Percentiles rank a stretch among this genome's conserved stretches.
phyloP scores from a whole-genome alignment of 2,888 invertebrate species.

The Eupelmus urozonus region DNA sequence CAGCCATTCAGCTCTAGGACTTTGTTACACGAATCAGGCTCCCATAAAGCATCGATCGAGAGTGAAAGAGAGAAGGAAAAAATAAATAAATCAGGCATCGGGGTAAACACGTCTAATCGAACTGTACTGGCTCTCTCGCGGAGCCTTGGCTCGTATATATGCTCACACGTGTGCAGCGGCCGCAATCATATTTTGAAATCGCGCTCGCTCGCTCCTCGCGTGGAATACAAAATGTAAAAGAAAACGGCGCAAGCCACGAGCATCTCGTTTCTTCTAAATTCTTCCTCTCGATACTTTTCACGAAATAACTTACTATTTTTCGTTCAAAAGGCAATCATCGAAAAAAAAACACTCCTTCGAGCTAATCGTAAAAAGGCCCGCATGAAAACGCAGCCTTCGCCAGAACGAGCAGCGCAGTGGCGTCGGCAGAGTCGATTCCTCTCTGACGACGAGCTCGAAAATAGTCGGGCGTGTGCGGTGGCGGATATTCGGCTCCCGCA shows the following conservation, averaged over 20 bases:
- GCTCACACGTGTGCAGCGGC: conserved; percentile 22
- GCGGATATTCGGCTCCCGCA: conserved; percentile 19
- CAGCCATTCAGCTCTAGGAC: too few relatives aligned
- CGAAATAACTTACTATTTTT: too few relatives aligned
- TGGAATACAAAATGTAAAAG: conserved; percentile 42
- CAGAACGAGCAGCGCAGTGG: too few relatives aligned
- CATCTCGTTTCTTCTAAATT: too few relatives aligned
- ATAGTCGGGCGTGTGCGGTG: conserved; percentile 13
- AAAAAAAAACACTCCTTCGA: too few relatives aligned
- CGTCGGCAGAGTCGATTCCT: conserved; percentile 12
- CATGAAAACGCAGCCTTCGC: too few relatives aligned
- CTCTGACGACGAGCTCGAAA: conserved; percentile 41
- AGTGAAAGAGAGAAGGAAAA: not conserved
- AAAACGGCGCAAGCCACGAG: conserved; percentile 2
- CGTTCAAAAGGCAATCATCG: too few relatives aligned
- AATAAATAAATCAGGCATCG: not conserved
- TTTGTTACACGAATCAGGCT: too few relatives aligned
- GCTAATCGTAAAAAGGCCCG: too few relatives aligned
- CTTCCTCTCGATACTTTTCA: too few relatives aligned
- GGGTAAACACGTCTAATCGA: not conserved
- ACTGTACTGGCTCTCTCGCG: not conserved
- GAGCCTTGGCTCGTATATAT: not conserved
- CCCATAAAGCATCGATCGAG: too few relatives aligned
- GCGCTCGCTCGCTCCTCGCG: conserved; percentile 24
- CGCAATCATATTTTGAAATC: conserved; percentile 51